A percentile compares a stretch with the other conserved stretches of the same genome.
Evolutionary conservation across 2,113 vertebrate genomes (phyloP).

Genomic region (Laticauda laticaudata): DNA sequence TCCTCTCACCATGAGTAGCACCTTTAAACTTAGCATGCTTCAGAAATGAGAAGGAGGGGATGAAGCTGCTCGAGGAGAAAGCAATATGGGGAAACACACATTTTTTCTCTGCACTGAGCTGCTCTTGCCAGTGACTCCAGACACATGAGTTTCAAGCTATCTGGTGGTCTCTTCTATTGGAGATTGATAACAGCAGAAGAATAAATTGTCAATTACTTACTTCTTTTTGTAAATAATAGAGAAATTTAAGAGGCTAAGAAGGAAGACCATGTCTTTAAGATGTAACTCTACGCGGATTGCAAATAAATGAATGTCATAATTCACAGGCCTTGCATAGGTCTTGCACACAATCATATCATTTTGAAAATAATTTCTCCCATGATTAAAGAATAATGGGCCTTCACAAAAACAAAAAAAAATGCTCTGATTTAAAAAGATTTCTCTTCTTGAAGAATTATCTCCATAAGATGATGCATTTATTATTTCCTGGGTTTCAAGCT

Average conservation of each 20-base stretch:
- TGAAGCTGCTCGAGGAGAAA: too few species aligned
- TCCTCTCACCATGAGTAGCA: too few species aligned
- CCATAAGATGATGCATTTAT: slow-evolving; percentile 11
- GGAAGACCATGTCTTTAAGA: slow-evolving; percentile 4
- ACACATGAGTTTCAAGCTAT: slow-evolving; percentile 50
- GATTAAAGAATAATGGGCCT: slow-evolving; percentile 19
- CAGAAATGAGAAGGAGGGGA: too few species aligned
- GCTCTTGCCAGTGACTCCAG: too few species aligned
- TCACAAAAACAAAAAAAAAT: slow-evolving; percentile 38
- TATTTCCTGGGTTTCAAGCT: neutral
- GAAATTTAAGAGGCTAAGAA: slow-evolving; percentile 17
- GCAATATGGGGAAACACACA: too few species aligned
- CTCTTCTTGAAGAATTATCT: slow-evolving; percentile 36
- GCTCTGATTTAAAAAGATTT: slow-evolving; percentile 42
- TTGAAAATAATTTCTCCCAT: slow-evolving; percentile 40
- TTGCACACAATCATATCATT: slow-evolving; percentile 8
- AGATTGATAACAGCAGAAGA: slow-evolving; percentile 49
- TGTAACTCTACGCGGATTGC: slow-evolving; percentile 44
- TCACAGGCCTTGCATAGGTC: neutral
- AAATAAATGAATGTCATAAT: slow-evolving; percentile 42
- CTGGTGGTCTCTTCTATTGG: slow-evolving; percentile 41
- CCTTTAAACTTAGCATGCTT: too few species aligned
- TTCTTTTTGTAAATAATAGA: slow-evolving; percentile 30
- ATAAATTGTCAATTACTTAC: slow-evolving; percentile 60
- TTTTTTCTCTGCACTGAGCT: too few species aligned